Conservation (phyloP, 2,888 invertebrate genomes). For the Listrodromus nycthemerus region DNA sequence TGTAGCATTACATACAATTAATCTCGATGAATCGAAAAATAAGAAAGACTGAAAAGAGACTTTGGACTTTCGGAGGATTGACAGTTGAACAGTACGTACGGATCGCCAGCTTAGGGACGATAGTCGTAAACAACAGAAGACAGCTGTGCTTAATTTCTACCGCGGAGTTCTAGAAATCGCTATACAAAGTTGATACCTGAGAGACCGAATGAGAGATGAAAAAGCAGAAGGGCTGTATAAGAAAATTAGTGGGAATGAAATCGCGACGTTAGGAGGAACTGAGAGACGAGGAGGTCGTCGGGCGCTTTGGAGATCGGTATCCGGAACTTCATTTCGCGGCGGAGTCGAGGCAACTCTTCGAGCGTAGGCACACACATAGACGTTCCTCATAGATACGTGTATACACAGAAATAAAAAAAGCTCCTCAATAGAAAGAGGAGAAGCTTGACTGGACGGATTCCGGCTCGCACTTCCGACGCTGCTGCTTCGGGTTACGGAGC, state of each 20-base stretch:
- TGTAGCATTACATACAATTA: too few species aligned
- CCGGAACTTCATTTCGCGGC: not conserved
- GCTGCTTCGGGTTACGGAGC: constrained; percentile 4
- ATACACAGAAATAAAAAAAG: not conserved
- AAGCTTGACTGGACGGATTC: constrained; percentile 38
- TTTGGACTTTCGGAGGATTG: not conserved
- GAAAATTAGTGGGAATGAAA: constrained; percentile 2
- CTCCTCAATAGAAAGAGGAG: constrained; percentile 7
- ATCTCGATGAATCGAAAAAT: not conserved
- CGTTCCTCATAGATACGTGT: not conserved
- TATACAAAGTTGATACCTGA: not conserved
- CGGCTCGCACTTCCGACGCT: constrained; percentile 41
- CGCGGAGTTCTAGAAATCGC: not conserved
- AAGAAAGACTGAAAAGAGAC: not conserved
- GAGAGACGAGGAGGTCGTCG: not conserved
- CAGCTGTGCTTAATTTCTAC: not conserved
- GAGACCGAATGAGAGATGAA: not conserved
- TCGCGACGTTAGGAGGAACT: not conserved
- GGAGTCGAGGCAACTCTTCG: not conserved
- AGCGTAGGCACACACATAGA: not conserved
- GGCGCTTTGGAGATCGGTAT: constrained; percentile 4
- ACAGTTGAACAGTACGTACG: not conserved
- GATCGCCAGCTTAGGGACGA: not conserved
- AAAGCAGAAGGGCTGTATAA: not conserved
- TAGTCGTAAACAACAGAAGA: not conserved